These are phyloP conservation scores for Axinella damicornis DNA, from an alignment of 37 sponge, comb jelly and placozoan genomes.

Conservation along the genomic window DNA sequence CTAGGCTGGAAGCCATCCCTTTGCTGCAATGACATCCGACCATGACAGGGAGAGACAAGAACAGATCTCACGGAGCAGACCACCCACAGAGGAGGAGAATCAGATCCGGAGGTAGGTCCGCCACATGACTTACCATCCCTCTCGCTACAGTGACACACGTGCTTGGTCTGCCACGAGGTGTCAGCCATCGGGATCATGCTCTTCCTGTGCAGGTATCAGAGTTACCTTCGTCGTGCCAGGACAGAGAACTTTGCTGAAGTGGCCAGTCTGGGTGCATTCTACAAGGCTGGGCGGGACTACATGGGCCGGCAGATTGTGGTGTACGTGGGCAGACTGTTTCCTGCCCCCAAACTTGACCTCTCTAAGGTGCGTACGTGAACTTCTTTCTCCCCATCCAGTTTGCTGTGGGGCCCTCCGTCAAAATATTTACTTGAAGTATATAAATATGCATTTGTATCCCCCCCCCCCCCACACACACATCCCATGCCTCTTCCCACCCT, in stretches of 20 bases:
- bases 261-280: slow-evolving; percentile 49
- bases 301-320: slow-evolving; percentile 79
- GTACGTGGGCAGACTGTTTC: slow-evolving; percentile 76
- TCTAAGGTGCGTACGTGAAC: slow-evolving; percentile 69
- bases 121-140: too few relatives aligned
- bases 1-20: slow-evolving; percentile 71
- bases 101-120: slow-evolving; percentile 26
- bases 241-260: slow-evolving; percentile 79
- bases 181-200: too few relatives aligned
- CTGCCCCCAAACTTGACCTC: slow-evolving; percentile 73
- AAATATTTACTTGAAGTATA: too few relatives aligned
- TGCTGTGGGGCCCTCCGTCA: too few relatives aligned
- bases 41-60: slow-evolving; percentile 74
- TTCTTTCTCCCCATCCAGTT: too few relatives aligned
- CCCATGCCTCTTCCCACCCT: too few relatives aligned
- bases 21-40: slow-evolving; percentile 75
- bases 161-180: too few relatives aligned
- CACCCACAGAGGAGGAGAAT: slow-evolving; percentile 44
- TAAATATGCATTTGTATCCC: too few relatives aligned
- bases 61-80: slow-evolving; percentile 33
- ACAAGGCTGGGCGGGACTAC: slow-evolving; percentile 81
- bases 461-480: too few relatives aligned
- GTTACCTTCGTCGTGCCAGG: slow-evolving; percentile 41
- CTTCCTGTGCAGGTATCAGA: slow-evolving; percentile 60
- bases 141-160: too few relatives aligned